Conservation (phyloP, 2,888 invertebrate species). For the Hydriomena furcata region DNA sequence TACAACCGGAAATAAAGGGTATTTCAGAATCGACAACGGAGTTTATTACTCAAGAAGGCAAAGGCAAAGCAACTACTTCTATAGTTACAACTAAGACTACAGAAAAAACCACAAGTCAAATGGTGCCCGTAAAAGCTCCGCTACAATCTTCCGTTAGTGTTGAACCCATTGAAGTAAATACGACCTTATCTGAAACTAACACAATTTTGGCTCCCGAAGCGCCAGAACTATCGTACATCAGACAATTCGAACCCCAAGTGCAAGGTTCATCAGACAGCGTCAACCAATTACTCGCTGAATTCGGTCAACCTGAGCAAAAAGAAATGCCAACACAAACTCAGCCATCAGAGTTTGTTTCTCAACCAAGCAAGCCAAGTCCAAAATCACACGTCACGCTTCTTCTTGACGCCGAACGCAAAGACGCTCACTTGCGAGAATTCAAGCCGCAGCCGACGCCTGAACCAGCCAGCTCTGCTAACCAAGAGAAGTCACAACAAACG, state of each 20-base stretch:
- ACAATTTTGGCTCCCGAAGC: conserved; percentile 40
- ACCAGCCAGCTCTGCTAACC: conserved; percentile 10
- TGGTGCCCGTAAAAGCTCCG: conserved; percentile 42
- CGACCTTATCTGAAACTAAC: conserved; percentile 51
- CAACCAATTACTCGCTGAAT: conserved; percentile 45
- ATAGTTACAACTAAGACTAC: conserved; percentile 7
- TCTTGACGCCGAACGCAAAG: conserved; percentile 63
- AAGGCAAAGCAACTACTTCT: background rate
- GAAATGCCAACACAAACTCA: conserved; percentile 49
- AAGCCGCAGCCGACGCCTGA: conserved; percentile 28
- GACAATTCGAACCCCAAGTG: conserved; percentile 52
- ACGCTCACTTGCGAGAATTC: conserved; percentile 49
- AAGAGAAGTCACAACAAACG: conserved; percentile 48
- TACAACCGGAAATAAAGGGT: conserved; percentile 25
- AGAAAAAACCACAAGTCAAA: conserved; percentile 36
- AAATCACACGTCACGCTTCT: conserved; percentile 54
- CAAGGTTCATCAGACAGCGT: conserved; percentile 53
- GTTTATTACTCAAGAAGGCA: conserved; percentile 40
- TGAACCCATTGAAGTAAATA: conserved; percentile 50
- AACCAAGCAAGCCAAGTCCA: conserved; percentile 33
- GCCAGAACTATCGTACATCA: conserved; percentile 54
- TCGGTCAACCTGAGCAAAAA: conserved; percentile 61
- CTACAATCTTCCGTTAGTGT: conserved; percentile 49
- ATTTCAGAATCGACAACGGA: conserved; percentile 40
- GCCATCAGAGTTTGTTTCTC: conserved; percentile 30